Base-by-base conservation (phyloP, 2,797 vertebrate genomes). In the Poecilia wingei region DNA sequence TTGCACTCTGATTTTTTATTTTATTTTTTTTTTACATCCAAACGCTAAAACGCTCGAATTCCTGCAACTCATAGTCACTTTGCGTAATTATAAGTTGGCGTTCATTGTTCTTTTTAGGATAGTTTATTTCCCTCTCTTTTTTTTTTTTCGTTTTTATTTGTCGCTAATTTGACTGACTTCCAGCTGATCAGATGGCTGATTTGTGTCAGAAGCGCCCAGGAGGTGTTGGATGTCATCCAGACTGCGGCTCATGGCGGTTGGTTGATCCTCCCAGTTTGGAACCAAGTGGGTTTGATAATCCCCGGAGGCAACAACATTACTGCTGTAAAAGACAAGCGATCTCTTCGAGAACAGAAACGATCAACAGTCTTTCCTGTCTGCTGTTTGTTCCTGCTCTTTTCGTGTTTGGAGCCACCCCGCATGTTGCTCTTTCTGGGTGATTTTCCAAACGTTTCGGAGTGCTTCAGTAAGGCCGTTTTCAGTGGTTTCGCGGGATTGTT, bases 181-280 rank as follows among this genome's bases (percentile, higher is more conserved):
- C 74, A 86, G 76, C 59, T 83, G 80, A 86, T 91, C 87, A 91
- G 83, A 87, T 89, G 90, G 79, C 71, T 89, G 88, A 86, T 87
- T 87, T 82, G 83, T 90, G 87, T 87, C 83, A 87, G 74, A 84
- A 79, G 84, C 78, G 87, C 80, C 87, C 89, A 84, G 59, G 83
- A 87, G 87, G 77, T 70, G 78, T 86, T 94, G 94, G 92, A 89
- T 66, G 80, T 75, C 66, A 89, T 88, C 93, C 94, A 93, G 83
- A 66, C 79, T 81, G 83, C 77, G 43, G 66, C 66, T 25, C 66
- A 69, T 43, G 66, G 77, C 90, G 90, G 84, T 57, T 85, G 86
- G 80, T 81, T 84, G 82, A 84, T 90, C 75, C 81, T 84, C 84
- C 84, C 84, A 84, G 83, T 80, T 14, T 31, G 69, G 39, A 43